A percentile compares a stretch with the other conserved stretches of the same genome.
phyloP scores from a whole-genome alignment of 2,113 vertebrate species.

The Hucho hucho region DNA sequence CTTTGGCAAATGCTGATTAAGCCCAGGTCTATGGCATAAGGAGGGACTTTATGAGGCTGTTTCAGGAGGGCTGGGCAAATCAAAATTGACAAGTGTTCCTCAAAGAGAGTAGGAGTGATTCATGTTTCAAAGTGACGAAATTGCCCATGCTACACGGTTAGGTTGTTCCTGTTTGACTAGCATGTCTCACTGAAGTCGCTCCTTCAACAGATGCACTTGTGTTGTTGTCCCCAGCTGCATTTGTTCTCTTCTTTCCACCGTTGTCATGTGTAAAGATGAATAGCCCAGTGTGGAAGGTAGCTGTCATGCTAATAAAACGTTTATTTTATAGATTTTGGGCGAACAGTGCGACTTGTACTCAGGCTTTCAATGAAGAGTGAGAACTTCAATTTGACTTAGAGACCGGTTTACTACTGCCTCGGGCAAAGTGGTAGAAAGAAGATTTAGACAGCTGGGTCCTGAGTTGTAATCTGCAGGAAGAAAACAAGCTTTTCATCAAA shows the following conservation, averaged over 20 bases:
- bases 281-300: constrained; percentile 1
- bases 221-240: constrained; percentile 6
- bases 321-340: constrained; percentile 1
- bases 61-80: constrained; percentile 27
- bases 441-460: constrained; percentile 56
- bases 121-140: constrained; percentile 46
- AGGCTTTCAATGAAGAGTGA: constrained; percentile 33
- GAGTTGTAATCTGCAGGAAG: constrained; percentile 46
- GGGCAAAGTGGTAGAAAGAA: constrained; percentile 51
- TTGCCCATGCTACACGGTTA: constrained; percentile 16
- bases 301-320: constrained; percentile 31
- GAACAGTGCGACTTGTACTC: constrained; percentile 35
- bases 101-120: constrained; percentile 20
- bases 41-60: constrained; percentile 7
- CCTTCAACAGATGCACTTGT: constrained; percentile 17
- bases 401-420: constrained; percentile 61
- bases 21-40: constrained; percentile 2
- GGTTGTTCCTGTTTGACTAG: constrained; percentile 24
- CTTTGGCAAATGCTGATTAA: constrained; percentile 1
- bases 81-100: constrained; percentile 37
- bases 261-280: constrained; percentile 20
- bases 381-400: constrained; percentile 51
- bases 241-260: neutral
- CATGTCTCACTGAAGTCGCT: neutral
- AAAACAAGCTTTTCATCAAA: constrained; percentile 59